Evolutionary conservation across 1,140 invertebrate genomes (phyloP), one percentile per base, ranked within the genome.

Genomic region (Neodiprion virginianus): DNA sequence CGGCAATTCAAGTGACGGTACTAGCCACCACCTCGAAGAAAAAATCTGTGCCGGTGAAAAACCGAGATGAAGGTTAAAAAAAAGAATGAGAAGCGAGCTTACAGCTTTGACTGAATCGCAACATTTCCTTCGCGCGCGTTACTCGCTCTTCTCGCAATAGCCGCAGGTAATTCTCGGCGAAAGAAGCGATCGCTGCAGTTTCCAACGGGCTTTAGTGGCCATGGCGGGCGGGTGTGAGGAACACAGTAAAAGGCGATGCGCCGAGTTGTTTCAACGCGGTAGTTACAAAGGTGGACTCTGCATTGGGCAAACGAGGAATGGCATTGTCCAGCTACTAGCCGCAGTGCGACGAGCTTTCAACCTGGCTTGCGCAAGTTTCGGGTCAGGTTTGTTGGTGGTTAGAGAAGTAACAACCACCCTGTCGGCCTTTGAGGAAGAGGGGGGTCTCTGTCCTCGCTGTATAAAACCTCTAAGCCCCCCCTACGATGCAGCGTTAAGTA

Each of bases 261-360:
- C 75, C 72, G 75, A 74, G 73, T 73, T 78, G 78, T 82, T 81
- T 83, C 77, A 79, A 79, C 78, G 80, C 77, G 79, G 75, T 81
- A 81, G 84, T 83, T 82, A 82, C 80, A 76, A 61, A 17, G 3
- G 11, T 14, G 3, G 11, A 8, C 3, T 5, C 53, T 14, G 53
- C n/a, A 12, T 0, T 68, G 68, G 73, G 69, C 78, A 76, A 8
- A 5, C 53, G 11, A 61, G 53, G 78, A 79, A 72, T 80, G 74
- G 77, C 75, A 82, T 82, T 84, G 81, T 83, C 80, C 81, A 71
- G 76, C 78, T 79, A 74, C 71, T 78, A 82, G 77, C 80, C 82
- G 84, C 83, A 84, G 81, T 84, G 83, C 83, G 84, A 84, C 83
- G 82, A 82, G 78, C 79, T 77, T 74, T 78, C 80, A 73, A 75